Percentiles rank a stretch among this genome's conserved stretches.
Evolutionary conservation across 2,113 vertebrate genomes (phyloP).

Genomic region (Myiagra hebetior): DNA sequence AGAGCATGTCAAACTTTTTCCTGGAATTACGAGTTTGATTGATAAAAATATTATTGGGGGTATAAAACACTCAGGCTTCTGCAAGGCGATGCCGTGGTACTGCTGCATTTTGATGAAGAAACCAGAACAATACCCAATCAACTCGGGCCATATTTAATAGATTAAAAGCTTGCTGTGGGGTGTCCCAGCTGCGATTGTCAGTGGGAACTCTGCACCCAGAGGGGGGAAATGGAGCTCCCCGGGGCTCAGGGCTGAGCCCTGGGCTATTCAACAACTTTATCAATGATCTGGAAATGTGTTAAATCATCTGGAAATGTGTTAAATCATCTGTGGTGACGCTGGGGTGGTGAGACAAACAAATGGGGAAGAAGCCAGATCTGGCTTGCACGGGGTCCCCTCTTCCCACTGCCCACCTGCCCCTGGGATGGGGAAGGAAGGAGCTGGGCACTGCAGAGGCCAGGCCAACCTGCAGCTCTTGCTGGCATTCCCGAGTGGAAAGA

Average conservation of each 20-base stretch:
- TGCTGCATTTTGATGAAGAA: not conserved
- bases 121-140: conserved; percentile 11
- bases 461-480: not conserved
- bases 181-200: conserved; percentile 17
- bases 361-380: not conserved
- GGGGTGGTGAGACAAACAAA: not conserved
- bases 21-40: not conserved
- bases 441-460: not conserved
- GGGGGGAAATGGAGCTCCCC: not conserved
- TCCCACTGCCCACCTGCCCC: not conserved
- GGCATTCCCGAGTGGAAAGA: not conserved
- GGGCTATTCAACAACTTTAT: not conserved
- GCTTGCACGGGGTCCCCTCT: fast-evolving
- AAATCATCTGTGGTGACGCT: conserved; percentile 14
- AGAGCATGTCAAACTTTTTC: not conserved
- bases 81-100: not conserved
- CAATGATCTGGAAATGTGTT: conserved; percentile 31
- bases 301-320: not conserved
- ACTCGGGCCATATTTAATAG: not conserved
- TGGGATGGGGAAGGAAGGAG: not conserved
- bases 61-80: not conserved
- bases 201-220: conserved; percentile 25
- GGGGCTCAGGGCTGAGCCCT: not conserved
- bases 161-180: conserved; percentile 18
- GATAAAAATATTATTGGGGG: not conserved